phyloP scores from a whole-genome alignment of 2,797 vertebrate species.

The Margarornis squamiger region DNA sequence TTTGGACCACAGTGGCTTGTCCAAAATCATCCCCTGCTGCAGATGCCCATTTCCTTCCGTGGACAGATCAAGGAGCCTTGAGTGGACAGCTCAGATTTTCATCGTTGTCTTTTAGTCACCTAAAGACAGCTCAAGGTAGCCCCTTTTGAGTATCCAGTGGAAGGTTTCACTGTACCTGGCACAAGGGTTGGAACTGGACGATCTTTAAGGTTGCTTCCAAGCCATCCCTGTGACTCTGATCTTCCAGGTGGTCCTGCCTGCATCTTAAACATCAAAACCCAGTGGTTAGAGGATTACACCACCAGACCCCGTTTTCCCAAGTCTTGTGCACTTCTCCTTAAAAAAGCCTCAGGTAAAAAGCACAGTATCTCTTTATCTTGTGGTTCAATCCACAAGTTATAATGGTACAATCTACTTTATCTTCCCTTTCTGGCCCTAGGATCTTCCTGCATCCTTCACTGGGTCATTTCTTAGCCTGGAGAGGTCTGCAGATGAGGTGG shows the following conservation, averaged over 20 bases:
- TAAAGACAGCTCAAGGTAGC: not conserved
- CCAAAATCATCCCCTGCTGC: not conserved
- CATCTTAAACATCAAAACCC: not conserved
- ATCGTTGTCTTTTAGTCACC: not conserved
- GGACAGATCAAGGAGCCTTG: not conserved
- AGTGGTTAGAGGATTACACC: not conserved
- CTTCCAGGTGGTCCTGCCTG: not conserved
- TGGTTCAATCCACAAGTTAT: not conserved
- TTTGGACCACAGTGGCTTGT: not conserved
- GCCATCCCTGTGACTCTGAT: not conserved
- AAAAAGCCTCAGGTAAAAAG: not conserved
- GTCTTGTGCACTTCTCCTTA: not conserved
- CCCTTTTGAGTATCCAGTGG: not conserved
- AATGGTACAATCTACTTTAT: not conserved
- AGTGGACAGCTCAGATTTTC: not conserved
- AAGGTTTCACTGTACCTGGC: not conserved
- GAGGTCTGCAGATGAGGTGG: not conserved
- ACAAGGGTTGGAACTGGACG: not conserved
- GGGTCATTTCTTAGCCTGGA: not conserved
- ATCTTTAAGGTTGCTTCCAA: not conserved
- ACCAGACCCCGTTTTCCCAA: not conserved
- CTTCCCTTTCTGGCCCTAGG: not conserved
- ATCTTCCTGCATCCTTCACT: not conserved
- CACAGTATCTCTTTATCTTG: not conserved
- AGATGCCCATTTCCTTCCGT: not conserved